Percentiles rank a stretch among this genome's conserved stretches.
Conservation (phyloP, 2,113 vertebrate genomes). For the Taurulus bubalis region DNA sequence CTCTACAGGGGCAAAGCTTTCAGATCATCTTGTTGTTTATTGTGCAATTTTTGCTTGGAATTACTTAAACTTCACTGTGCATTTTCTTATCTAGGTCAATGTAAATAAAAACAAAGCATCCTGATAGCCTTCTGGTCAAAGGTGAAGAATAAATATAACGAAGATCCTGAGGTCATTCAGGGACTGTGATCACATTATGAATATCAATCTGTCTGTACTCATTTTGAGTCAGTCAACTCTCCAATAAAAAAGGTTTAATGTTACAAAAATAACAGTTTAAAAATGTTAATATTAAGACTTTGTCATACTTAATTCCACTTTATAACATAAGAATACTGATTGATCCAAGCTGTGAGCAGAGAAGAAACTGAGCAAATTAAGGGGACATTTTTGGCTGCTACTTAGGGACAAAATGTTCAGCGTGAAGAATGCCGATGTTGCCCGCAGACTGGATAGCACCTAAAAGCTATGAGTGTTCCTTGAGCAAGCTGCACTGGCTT, state of each 20-base stretch:
- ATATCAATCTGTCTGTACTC: background rate
- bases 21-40: slow-evolving; percentile 25
- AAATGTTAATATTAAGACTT: background rate
- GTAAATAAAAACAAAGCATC: slow-evolving; percentile 28
- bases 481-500: slow-evolving; percentile 61
- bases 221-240: background rate
- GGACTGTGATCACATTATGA: background rate
- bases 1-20: slow-evolving; percentile 21
- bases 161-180: slow-evolving; percentile 5
- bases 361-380: slow-evolving; percentile 27
- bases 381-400: slow-evolving; percentile 12
- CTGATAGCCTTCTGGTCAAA: slow-evolving; percentile 18
- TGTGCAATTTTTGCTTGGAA: slow-evolving; percentile 1
- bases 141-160: slow-evolving; percentile 4
- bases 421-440: slow-evolving; percentile 59
- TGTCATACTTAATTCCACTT: background rate
- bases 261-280: background rate
- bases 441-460: slow-evolving; percentile 59
- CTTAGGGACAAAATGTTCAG: slow-evolving; percentile 58
- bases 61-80: background rate
- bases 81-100: slow-evolving; percentile 30
- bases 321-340: slow-evolving; percentile 4
- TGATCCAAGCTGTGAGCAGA: slow-evolving; percentile 11
- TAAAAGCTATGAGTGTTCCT: slow-evolving; percentile 41
- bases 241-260: background rate